phyloP scores from a whole-genome alignment of 2,113 vertebrate species.

The Heterocephalus glaber region DNA sequence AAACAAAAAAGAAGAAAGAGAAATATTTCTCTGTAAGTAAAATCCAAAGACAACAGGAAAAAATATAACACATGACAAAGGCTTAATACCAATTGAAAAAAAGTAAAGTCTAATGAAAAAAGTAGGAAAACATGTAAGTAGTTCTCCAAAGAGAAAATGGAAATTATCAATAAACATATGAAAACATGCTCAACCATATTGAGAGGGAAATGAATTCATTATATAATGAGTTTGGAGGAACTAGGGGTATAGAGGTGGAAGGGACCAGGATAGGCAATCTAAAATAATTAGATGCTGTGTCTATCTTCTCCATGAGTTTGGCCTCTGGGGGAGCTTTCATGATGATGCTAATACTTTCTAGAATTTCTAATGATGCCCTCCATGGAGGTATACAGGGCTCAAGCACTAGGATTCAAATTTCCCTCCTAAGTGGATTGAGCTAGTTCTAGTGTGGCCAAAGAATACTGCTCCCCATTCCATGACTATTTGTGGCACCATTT shows the following conservation, averaged over 20 bases:
- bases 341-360: not conserved
- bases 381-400: not conserved
- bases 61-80: not conserved
- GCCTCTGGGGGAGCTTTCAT: not conserved
- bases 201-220: slow-evolving; percentile 24
- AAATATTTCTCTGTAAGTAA: not conserved
- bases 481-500: not conserved
- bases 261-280: not conserved
- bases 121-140: not conserved
- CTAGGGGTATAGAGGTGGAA: not conserved
- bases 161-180: not conserved
- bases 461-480: not conserved
- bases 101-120: not conserved
- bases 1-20: too few species aligned
- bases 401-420: not conserved
- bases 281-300: not conserved
- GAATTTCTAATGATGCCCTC: not conserved
- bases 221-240: not conserved
- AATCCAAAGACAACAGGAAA: not conserved
- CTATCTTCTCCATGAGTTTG: not conserved
- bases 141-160: not conserved
- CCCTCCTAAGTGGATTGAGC: not conserved
- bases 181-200: not conserved
- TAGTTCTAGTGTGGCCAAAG: not conserved
- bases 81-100: slow-evolving; percentile 26